Evolutionary conservation across 2,888 invertebrate genomes (phyloP), one percentile per base, ranked within the genome.

Genomic region (Drosophila borealis): DNA sequence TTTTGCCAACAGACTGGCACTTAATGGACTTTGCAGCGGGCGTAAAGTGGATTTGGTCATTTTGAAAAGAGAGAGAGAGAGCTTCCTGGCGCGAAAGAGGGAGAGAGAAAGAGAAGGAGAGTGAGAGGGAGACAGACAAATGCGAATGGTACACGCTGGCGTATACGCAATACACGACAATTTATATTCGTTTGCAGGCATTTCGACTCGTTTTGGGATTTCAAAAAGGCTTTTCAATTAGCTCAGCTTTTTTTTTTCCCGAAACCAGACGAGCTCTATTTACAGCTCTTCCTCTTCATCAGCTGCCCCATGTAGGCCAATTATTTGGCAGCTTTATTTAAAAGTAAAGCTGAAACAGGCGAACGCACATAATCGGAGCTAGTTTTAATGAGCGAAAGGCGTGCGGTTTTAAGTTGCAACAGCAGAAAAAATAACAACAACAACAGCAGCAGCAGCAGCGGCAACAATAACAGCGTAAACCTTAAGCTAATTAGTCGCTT

Each of bases 1-100:
- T 51, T 39, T 21, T n/a, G n/a, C 39, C 63, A 66, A 71, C 55
- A 64, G 53, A 66, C 65, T 66, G 68, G 49, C 74, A 79, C 78
- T 71, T 82, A 82, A 84, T 83, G 83, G 86, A 73, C 80, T 78
- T 69, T 53, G 39, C 57, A 64, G 67, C 57, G 53, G 69, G 76
- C 70, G 77, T 81, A 83, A 86, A 85, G 86, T 85, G 84, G 86
- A 77, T 86, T 85, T 83, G 78, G 70, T 70, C 83, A 81, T 81
- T 81, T 80, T 53, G 36, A 55, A 73, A 75, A 69, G 17, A 39
- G 39, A 39, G n/a, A 11, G 37, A 46, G 36, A 29, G 8, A 29
- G 29, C 8, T 8, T 8, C 8, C 29, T 2, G 29, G 29, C 29
- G 29, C 0, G 8, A 29, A 8, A 29, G 29, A 0, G 29, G 8